Conservation (phyloP, 92 coral and sea anemone species). For the Epizoanthus illoricatus region DNA sequence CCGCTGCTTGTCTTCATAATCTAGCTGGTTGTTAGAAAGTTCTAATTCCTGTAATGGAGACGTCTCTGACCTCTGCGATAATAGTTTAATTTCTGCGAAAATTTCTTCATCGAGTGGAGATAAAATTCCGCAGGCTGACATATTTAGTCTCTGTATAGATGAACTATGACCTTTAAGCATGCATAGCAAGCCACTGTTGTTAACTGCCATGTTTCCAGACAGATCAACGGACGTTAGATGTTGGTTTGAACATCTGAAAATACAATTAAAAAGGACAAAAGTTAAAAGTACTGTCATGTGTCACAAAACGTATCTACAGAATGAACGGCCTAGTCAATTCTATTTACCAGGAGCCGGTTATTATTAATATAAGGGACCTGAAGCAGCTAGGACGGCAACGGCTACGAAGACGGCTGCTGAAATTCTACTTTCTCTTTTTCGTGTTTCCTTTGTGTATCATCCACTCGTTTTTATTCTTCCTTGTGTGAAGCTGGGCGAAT, state of each 20-base stretch:
- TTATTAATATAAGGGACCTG: too few relatives aligned
- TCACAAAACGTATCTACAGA: too few relatives aligned
- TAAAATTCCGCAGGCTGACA: constrained; percentile 74
- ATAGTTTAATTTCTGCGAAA: constrained; percentile 17
- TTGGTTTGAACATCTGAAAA: constrained; percentile 24
- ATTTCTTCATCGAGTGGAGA: constrained; percentile 62
- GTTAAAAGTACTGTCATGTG: too few relatives aligned
- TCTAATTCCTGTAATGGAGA: constrained; percentile 43
- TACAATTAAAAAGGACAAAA: neutral
- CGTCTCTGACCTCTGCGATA: constrained; percentile 16
- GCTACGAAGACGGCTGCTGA: too few relatives aligned
- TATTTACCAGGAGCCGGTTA: too few relatives aligned
- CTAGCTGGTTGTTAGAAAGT: constrained; percentile 36
- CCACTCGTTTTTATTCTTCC: too few relatives aligned
- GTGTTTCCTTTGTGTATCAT: too few relatives aligned
- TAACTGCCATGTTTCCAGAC: constrained; percentile 66
- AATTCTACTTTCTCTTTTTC: too few relatives aligned
- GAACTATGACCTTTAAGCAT: constrained; percentile 44
- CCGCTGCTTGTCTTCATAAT: constrained; percentile 18
- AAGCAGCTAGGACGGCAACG: too few relatives aligned
- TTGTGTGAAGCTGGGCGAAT: too few relatives aligned
- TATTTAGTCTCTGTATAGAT: constrained; percentile 53
- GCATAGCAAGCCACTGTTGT: constrained; percentile 28
- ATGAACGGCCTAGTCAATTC: too few relatives aligned
- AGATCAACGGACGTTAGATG: constrained; percentile 56